Conservation (phyloP, 2,797 vertebrate species). For the Hypotaenidia okinawae region DNA sequence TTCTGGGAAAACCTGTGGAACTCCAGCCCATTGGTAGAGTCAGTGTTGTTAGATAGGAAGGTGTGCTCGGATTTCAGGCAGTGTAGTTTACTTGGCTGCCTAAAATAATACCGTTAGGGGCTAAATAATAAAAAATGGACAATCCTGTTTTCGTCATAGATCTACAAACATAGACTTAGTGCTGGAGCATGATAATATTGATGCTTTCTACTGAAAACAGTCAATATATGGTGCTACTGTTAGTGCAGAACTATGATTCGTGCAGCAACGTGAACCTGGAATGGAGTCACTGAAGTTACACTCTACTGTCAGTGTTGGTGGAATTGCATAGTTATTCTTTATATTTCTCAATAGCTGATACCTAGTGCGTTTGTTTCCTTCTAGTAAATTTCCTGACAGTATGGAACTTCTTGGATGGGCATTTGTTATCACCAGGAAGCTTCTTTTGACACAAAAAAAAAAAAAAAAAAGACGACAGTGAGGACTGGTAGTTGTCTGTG, state of each 20-base stretch:
- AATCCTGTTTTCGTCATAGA: not conserved
- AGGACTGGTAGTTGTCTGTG: not conserved
- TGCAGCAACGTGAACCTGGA: not conserved
- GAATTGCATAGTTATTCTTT: not conserved
- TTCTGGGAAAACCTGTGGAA: not conserved
- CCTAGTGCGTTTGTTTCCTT: not conserved
- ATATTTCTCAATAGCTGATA: not conserved
- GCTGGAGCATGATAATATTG: not conserved
- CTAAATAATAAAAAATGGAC: not conserved
- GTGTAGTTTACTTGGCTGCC: not conserved
- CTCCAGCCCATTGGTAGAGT: not conserved
- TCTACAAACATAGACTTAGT: not conserved
- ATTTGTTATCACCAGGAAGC: constrained; percentile 38
- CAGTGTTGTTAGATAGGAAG: not conserved
- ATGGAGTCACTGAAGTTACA: not conserved
- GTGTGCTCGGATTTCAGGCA: not conserved
- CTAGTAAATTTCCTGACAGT: constrained; percentile 2
- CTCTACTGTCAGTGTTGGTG: not conserved
- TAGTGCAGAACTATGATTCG: not conserved
- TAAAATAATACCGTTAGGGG: not conserved
- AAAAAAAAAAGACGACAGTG: not conserved
- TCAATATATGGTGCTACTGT: not conserved
- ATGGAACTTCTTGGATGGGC: not conserved
- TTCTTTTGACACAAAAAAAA: not conserved
- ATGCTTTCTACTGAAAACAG: not conserved